Base-by-base conservation (phyloP, 53 echinoderm and acorn worm species). In the Echinarachnius parma region DNA sequence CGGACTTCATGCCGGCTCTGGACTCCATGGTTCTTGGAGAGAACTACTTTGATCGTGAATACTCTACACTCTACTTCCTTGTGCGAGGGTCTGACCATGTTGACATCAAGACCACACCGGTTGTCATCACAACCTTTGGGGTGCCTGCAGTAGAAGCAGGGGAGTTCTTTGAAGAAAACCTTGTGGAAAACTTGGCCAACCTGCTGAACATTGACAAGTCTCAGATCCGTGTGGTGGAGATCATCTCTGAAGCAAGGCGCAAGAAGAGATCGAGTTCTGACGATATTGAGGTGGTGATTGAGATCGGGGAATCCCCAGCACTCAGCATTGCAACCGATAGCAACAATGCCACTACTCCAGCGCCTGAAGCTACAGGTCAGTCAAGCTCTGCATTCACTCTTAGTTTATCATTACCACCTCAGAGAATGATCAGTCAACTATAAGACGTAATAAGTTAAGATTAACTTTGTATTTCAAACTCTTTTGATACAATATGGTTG, bases 91-190 rank as follows among this genome's bases (percentile, higher is more conserved):
- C 77, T 1, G 31, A 57, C 9, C 57, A 71, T 0, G 48, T 93
- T 3, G 89, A 89, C 32, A 83, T 93, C 65, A 54, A 53, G n/a
- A 93, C 93, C 44, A 85, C 86, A 0, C 82, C 93, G 1, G 82
- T 88, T 9, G 80, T 93, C 66, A 84, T 88, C 82, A 82, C 87
- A 39, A 76, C 93, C 1, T 82, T 93, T 48, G 89, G 88, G 20
- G 86, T 93, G 1, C 88, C 88, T 15, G 88, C 82, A 16, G 64
- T 89, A 1, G 55, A 64, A 27, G 82, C 89, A 9, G 93, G 83
- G 27, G 64, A 93, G 30, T 93, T 93, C 80, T 93, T 89, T 77
- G 93, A 93, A 54, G 79, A 80, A 42, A 88, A 93, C 23, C 82
- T 93, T 9, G 78, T 93, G 1, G 39, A 60, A 28, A 93, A 86